A percentile compares a stretch with the other conserved stretches of the same genome.
phyloP scores from a whole-genome alignment of 2,113 vertebrate species.

The Rhea pennata region DNA sequence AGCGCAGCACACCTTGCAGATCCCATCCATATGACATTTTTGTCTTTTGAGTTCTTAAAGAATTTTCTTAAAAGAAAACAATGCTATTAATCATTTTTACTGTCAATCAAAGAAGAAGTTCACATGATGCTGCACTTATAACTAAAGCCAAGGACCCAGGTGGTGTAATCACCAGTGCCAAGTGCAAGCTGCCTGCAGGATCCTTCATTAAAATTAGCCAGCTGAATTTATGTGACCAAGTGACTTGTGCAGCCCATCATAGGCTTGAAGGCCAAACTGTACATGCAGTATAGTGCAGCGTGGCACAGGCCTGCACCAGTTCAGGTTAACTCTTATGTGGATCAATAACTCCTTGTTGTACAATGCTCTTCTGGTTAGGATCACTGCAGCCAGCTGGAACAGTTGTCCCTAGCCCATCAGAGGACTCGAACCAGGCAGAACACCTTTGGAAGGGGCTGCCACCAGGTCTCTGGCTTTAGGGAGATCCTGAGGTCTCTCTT shows the following conservation, averaged over 20 bases:
- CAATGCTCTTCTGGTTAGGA: not conserved
- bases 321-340: not conserved
- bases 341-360: not conserved
- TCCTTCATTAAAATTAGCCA: not conserved
- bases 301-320: not conserved
- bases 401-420: not conserved
- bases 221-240: not conserved
- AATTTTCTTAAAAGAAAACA: not conserved
- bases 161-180: not conserved
- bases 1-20: not conserved
- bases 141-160: not conserved
- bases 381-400: not conserved
- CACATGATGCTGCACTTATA: not conserved
- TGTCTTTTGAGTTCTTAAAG: not conserved
- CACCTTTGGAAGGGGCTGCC: too few relatives aligned
- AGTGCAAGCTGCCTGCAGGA: not conserved
- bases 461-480: too few relatives aligned
- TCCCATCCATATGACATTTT: too few relatives aligned
- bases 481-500: not conserved
- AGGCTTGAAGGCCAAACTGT: not conserved
- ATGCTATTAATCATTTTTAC: not conserved
- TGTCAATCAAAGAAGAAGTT: not conserved
- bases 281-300: not conserved
- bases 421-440: not conserved
- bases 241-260: not conserved